These are phyloP conservation scores for Papilio polyxenes DNA, from an alignment of 1,140 invertebrate genomes.

Conservation along the genomic window DNA sequence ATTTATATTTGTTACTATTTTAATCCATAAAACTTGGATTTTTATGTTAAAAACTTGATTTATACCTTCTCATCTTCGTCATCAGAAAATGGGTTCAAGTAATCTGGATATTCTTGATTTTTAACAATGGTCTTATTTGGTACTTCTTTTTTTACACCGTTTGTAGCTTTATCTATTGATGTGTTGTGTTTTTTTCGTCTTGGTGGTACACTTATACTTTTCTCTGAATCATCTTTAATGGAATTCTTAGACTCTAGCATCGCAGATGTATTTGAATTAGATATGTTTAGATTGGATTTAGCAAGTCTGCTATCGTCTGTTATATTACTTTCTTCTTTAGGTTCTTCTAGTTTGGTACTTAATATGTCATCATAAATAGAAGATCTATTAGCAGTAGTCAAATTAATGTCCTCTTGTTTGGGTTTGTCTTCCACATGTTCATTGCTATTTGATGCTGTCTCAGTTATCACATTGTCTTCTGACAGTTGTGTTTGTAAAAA, in stretches of 20 bases:
- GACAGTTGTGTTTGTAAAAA: conserved; percentile 76
- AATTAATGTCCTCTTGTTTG: conserved; percentile 37
- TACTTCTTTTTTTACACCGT: conserved; percentile 46
- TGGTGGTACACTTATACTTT: conserved; percentile 70
- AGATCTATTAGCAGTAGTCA: neutral
- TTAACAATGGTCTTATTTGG: conserved; percentile 35
- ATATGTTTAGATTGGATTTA: conserved; percentile 53
- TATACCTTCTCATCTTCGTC: conserved; percentile 80
- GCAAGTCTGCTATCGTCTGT: conserved; percentile 75
- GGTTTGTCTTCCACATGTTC: conserved; percentile 34
- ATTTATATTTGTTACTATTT: neutral
- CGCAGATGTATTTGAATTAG: conserved; percentile 41
- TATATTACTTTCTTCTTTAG: conserved; percentile 61
- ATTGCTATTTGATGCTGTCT: conserved; percentile 32
- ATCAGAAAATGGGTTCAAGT: conserved; percentile 90
- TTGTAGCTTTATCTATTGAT: conserved; percentile 46
- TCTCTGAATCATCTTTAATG: conserved; percentile 52
- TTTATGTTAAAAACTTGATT: conserved; percentile 42
- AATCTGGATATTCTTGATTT: conserved; percentile 84
- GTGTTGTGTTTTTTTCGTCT: conserved; percentile 67
- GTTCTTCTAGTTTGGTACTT: conserved; percentile 41
- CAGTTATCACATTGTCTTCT: conserved; percentile 42
- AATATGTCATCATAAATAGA: conserved; percentile 33
- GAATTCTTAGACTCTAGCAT: conserved; percentile 42
- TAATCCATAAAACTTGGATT: neutral